These are phyloP conservation scores for Julus scandinavius DNA, from an alignment of 2,888 invertebrate species.

Conservation along the genomic window DNA sequence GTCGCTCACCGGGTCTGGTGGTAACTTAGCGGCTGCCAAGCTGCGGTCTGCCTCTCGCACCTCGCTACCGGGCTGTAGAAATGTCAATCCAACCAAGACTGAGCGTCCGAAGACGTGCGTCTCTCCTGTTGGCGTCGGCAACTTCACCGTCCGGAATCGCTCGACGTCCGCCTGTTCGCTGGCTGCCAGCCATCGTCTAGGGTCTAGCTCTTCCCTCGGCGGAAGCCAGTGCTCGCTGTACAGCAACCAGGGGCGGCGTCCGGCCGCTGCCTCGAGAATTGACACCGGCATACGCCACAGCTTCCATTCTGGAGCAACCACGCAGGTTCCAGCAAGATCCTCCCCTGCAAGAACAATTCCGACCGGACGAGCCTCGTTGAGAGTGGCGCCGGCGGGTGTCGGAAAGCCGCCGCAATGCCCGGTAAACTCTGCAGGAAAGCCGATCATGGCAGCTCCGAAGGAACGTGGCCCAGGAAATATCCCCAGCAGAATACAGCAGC, in stretches of 20 bases:
- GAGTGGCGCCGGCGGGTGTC: neutral
- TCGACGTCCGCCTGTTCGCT: slow-evolving; percentile 51
- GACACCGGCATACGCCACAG: slow-evolving; percentile 24
- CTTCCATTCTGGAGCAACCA: slow-evolving; percentile 37
- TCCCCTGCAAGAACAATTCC: neutral
- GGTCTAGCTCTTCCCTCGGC: slow-evolving; percentile 36
- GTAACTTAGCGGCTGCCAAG: neutral
- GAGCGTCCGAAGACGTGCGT: neutral
- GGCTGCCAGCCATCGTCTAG: slow-evolving; percentile 1
- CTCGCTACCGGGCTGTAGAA: slow-evolving; percentile 25
- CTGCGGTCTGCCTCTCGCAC: neutral
- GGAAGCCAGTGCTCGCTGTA: slow-evolving; percentile 51
- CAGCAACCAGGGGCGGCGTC: slow-evolving; percentile 48
- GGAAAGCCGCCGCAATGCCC: slow-evolving; percentile 52
- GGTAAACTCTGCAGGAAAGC: neutral
- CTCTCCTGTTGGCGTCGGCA: neutral
- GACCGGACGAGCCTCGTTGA: slow-evolving; percentile 7
- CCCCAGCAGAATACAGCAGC: slow-evolving; percentile 3
- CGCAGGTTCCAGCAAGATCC: neutral
- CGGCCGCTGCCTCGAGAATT: neutral
- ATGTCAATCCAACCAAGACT: neutral
- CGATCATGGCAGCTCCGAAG: neutral
- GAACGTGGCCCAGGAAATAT: neutral
- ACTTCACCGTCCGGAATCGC: slow-evolving; percentile 15
- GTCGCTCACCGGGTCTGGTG: neutral